Percentiles rank a stretch among this genome's conserved stretches.
Conservation (phyloP, 2,113 vertebrate genomes). For the Cercopithecus mona region DNA sequence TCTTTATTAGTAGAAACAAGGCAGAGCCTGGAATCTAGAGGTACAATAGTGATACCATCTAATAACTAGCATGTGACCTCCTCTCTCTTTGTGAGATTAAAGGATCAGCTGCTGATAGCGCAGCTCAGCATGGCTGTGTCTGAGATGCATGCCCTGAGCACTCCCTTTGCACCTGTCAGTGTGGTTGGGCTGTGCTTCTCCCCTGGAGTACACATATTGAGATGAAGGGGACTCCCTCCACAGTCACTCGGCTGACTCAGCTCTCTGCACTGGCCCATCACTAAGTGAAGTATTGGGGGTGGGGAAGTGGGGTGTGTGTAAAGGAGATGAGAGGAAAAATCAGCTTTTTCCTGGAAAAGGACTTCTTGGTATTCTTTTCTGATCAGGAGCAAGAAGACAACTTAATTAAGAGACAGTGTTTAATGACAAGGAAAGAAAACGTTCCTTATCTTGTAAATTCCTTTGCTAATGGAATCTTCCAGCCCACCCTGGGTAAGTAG, state of each 20-base stretch:
- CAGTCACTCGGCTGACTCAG: background rate
- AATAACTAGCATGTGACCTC: background rate
- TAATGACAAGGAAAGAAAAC: constrained; percentile 51
- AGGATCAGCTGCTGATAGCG: background rate
- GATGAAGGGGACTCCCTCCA: background rate
- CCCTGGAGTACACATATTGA: background rate
- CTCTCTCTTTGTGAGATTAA: background rate
- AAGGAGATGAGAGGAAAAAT: constrained; percentile 25
- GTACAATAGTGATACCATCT: background rate
- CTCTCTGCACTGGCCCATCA: background rate
- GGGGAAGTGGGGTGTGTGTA: background rate
- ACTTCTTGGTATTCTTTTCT: constrained; percentile 50
- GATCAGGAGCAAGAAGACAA: background rate
- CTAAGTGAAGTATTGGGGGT: background rate
- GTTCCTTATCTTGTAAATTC: background rate
- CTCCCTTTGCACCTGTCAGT: background rate
- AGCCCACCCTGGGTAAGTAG: background rate
- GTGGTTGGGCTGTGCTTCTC: background rate
- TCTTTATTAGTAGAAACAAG: background rate
- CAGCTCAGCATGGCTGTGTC: background rate
- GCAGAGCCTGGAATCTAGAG: background rate
- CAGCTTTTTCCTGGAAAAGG: constrained; percentile 58
- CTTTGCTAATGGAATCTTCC: constrained; percentile 44
- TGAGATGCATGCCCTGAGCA: background rate
- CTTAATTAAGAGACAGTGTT: constrained; percentile 60